Evolutionary conservation across 1,140 invertebrate genomes (phyloP).

Genomic region (Drosophila pachea): DNA sequence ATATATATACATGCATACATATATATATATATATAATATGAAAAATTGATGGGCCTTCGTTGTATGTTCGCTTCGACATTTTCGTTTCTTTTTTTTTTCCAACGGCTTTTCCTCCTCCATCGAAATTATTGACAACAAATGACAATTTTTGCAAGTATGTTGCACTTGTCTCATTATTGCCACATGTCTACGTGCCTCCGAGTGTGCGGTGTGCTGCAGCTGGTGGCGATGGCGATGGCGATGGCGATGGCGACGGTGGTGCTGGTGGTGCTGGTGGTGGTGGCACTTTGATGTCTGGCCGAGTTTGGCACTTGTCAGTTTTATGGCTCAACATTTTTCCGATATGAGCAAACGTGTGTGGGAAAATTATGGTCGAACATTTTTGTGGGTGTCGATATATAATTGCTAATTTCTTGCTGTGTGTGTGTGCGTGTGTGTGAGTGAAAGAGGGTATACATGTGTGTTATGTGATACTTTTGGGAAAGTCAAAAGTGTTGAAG

Average conservation of each 20-base stretch:
- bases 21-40: constrained; percentile 21
- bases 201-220: constrained; percentile 20
- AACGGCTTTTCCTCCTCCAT: constrained; percentile 20
- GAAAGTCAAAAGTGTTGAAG: constrained; percentile 1
- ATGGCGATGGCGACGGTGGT: neutral
- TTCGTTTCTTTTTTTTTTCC: neutral
- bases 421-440: neutral
- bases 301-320: constrained; percentile 72
- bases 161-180: constrained; percentile 77
- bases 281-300: constrained; percentile 54
- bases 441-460: neutral
- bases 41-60: constrained; percentile 36
- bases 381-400: constrained; percentile 66
- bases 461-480: constrained; percentile 61
- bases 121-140: constrained; percentile 71
- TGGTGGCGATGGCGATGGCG: neutral
- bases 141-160: constrained; percentile 75
- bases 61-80: constrained; percentile 5
- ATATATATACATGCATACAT: too few species aligned
- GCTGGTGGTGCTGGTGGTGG: neutral
- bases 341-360: constrained; percentile 55
- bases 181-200: constrained; percentile 74
- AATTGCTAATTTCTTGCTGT: constrained; percentile 59
- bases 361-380: constrained; percentile 42
- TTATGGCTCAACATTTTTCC: constrained; percentile 64